These are phyloP conservation scores for Pavo muticus DNA, from an alignment of 2,113 vertebrate genomes.

Conservation along the genomic window DNA sequence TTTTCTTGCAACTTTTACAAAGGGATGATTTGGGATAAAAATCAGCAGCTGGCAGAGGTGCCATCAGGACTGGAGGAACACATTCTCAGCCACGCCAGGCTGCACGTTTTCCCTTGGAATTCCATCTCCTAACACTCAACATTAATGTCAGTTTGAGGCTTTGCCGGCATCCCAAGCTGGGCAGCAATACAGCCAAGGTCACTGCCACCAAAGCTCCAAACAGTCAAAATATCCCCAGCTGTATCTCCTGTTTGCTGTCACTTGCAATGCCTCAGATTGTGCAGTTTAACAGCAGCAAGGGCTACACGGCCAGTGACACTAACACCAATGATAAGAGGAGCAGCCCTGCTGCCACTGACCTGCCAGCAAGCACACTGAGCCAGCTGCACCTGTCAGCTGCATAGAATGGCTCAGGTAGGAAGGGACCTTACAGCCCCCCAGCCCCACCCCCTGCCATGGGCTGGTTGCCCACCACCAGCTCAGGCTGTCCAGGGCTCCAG, in stretches of 20 bases:
- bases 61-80: rapidly evolving
- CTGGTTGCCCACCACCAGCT: too few relatives aligned
- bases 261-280: rapidly evolving
- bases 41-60: too few relatives aligned
- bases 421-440: too few relatives aligned
- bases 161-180: neutral
- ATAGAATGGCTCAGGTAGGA: neutral
- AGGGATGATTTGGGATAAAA: neutral
- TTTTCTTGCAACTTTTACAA: neutral
- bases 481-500: too few relatives aligned
- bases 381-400: neutral
- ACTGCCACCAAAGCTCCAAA: neutral
- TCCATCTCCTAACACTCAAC: neutral
- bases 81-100: neutral
- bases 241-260: rapidly evolving
- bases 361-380: neutral
- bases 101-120: neutral
- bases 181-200: neutral
- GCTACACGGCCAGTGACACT: neutral
- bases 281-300: neutral
- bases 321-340: neutral
- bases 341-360: neutral
- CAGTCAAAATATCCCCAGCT: neutral
- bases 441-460: too few relatives aligned
- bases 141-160: neutral